Evolutionary conservation across 35 echinoderm and acorn worm species (phyloP).

Genomic region (Strongylocentrotus purpuratus): DNA sequence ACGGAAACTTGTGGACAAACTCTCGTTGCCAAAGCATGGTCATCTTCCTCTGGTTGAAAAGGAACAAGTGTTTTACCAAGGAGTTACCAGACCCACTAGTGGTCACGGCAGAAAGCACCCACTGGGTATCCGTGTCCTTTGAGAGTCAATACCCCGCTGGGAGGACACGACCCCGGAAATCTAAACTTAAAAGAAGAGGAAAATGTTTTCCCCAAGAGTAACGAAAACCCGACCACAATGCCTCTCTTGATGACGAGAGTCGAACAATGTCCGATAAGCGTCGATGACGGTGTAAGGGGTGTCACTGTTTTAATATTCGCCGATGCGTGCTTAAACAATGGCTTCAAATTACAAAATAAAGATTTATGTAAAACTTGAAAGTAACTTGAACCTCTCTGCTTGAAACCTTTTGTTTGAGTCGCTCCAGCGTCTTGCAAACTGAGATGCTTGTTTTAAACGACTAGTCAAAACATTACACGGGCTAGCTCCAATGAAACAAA

Average conservation of each 20-base stretch:
- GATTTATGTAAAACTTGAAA: neutral
- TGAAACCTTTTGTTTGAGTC: neutral
- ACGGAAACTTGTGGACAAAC: neutral
- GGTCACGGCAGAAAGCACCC: neutral
- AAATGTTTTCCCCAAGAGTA: neutral
- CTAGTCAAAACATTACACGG: neutral
- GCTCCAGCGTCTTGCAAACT: neutral
- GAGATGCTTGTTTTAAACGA: conserved; percentile 4
- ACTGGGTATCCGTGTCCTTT: neutral
- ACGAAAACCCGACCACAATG: neutral
- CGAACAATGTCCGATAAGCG: neutral
- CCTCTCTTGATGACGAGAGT: neutral
- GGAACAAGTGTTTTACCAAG: neutral
- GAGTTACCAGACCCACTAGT: neutral
- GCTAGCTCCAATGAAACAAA: neutral
- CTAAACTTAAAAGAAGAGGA: neutral
- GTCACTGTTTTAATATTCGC: neutral
- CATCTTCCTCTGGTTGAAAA: neutral
- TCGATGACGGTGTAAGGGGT: neutral
- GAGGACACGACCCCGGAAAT: neutral
- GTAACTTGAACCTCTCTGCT: neutral
- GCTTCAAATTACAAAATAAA: neutral
- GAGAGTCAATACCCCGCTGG: neutral
- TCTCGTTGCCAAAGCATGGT: neutral
- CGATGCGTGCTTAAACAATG: neutral